phyloP scores from a whole-genome alignment of 2,888 invertebrate species.

The Coenonympha glycerion region DNA sequence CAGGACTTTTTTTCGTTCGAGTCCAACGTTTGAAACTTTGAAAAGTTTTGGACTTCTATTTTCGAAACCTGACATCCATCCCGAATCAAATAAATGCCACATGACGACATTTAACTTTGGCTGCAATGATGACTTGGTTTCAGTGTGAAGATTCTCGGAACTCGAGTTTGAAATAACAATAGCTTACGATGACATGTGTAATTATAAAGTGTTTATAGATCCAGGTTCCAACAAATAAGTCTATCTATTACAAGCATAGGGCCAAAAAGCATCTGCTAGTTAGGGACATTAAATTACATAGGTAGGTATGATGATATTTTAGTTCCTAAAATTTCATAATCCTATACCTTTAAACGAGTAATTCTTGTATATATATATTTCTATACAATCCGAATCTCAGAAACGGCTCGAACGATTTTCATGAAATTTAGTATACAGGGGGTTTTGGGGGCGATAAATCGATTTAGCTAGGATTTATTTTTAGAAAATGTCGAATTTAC shows the following conservation, averaged over 20 bases:
- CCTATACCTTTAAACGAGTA: too few relatives aligned
- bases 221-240: too few relatives aligned
- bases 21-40: slow-evolving; percentile 41
- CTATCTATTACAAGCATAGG: background rate
- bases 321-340: too few relatives aligned
- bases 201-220: slow-evolving; percentile 3
- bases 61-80: slow-evolving; percentile 40
- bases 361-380: too few relatives aligned
- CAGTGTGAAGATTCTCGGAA: slow-evolving; percentile 11
- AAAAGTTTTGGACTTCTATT: slow-evolving; percentile 54
- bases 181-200: background rate
- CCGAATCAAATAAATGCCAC: slow-evolving; percentile 4
- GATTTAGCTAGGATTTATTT: too few relatives aligned
- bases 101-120: slow-evolving; percentile 9
- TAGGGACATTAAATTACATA: too few relatives aligned
- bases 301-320: too few relatives aligned
- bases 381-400: too few relatives aligned
- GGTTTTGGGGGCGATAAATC: too few relatives aligned
- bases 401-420: too few relatives aligned
- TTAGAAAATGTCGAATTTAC: too few relatives aligned
- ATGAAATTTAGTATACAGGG: too few relatives aligned
- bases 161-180: slow-evolving; percentile 4
- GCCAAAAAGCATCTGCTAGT: background rate
- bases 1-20: slow-evolving; percentile 60
- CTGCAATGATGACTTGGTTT: slow-evolving; percentile 6